phyloP scores from a whole-genome alignment of 2,113 vertebrate genomes.

The Platichthys flesus region DNA sequence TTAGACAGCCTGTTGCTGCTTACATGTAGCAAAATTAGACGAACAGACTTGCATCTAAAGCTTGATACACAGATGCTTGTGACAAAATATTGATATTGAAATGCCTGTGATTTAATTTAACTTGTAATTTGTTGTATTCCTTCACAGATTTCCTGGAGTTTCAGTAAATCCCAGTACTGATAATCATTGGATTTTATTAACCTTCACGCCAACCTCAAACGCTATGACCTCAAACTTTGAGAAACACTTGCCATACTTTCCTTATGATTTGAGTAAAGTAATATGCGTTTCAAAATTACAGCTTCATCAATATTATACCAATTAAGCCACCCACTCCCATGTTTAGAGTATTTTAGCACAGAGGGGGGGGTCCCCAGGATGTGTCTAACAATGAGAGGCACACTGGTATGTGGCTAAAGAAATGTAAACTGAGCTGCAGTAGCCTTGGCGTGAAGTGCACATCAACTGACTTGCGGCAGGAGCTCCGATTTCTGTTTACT shows the following conservation, averaged over 20 bases:
- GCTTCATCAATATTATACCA: background rate
- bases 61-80: too few species aligned
- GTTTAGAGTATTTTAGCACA: background rate
- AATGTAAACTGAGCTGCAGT: constrained; percentile 49
- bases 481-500: constrained; percentile 80
- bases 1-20: constrained; percentile 10
- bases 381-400: constrained; percentile 35
- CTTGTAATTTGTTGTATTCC: background rate
- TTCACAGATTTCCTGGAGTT: background rate
- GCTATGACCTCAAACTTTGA: background rate
- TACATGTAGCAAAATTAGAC: background rate
- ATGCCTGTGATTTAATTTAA: background rate
- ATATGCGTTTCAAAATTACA: background rate
- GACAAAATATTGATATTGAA: background rate
- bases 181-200: background rate
- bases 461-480: constrained; percentile 63
- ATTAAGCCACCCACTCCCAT: background rate
- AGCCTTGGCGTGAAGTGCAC: constrained; percentile 62
- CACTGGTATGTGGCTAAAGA: constrained; percentile 27
- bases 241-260: too few species aligned
- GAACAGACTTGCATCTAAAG: background rate
- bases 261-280: background rate
- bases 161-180: background rate
- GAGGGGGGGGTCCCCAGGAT: background rate
- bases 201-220: background rate